A percentile compares a stretch with the other conserved stretches of the same genome.
Conservation (phyloP, 2,797 vertebrate genomes). For the Arctocebus calabarensis region DNA sequence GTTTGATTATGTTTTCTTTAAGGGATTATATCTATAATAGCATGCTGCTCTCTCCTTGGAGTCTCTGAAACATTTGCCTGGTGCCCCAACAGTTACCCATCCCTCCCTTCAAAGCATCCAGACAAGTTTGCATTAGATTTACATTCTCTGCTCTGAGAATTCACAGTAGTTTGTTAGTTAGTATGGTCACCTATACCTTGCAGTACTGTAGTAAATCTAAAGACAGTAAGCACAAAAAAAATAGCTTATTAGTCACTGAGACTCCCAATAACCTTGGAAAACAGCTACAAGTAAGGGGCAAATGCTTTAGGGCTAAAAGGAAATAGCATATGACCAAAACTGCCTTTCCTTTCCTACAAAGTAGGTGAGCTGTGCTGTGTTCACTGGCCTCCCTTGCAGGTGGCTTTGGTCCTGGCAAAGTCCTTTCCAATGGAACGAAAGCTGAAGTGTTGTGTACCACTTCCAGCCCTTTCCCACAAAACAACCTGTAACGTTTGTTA, state of each 20-base stretch:
- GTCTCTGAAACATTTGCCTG: slow-evolving; percentile 25
- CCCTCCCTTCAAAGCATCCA: background rate
- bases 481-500: background rate
- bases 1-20: background rate
- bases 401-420: background rate
- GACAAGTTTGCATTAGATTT: background rate
- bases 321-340: background rate
- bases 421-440: background rate
- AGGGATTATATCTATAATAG: background rate
- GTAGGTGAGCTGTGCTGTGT: background rate
- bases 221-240: background rate
- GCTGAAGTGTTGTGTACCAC: background rate
- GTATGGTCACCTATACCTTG: background rate
- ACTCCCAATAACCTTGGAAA: background rate
- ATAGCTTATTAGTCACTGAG: background rate
- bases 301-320: background rate
- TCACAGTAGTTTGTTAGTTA: background rate
- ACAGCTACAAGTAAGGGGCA: background rate
- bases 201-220: background rate
- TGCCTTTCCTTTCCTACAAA: background rate
- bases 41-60: background rate
- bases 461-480: background rate
- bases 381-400: background rate
- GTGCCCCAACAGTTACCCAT: background rate
- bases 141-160: background rate